phyloP scores from a whole-genome alignment of 2,797 vertebrate species.

The Gymnopithys bicolor region DNA sequence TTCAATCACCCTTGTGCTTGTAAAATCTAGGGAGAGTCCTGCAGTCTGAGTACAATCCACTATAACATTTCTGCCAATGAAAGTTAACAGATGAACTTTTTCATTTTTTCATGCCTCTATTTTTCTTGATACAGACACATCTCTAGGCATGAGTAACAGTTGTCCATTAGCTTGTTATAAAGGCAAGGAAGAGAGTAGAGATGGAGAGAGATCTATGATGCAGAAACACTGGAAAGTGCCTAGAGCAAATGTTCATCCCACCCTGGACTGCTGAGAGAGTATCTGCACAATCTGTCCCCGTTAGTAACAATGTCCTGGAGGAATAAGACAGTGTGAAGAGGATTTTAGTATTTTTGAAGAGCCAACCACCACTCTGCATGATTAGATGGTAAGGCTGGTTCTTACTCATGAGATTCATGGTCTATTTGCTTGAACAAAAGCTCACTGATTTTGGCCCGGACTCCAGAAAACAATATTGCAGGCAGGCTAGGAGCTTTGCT shows the following conservation, averaged over 20 bases:
- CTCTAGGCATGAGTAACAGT: constrained; percentile 47
- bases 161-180: constrained; percentile 25
- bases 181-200: constrained; percentile 14
- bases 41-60: neutral
- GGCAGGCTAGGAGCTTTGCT: neutral
- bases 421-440: constrained; percentile 13
- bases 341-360: constrained; percentile 47
- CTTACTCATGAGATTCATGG: constrained; percentile 27
- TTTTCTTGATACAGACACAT: constrained; percentile 50
- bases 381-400: neutral
- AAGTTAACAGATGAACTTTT: constrained; percentile 25
- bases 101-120: constrained; percentile 13
- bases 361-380: constrained; percentile 8
- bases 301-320: constrained; percentile 44
- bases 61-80: neutral
- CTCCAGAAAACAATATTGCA: neutral
- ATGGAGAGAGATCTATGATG: constrained; percentile 53
- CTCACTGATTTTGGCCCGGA: constrained; percentile 2
- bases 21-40: constrained; percentile 20
- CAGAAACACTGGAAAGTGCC: constrained; percentile 44
- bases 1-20: neutral
- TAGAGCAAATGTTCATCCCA: constrained; percentile 51
- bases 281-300: constrained; percentile 52
- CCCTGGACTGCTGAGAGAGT: constrained; percentile 35
- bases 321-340: neutral